A percentile compares a stretch with the other conserved stretches of the same genome.
Evolutionary conservation across 2,888 invertebrate genomes (phyloP).

Genomic region (Andrena minutula): DNA sequence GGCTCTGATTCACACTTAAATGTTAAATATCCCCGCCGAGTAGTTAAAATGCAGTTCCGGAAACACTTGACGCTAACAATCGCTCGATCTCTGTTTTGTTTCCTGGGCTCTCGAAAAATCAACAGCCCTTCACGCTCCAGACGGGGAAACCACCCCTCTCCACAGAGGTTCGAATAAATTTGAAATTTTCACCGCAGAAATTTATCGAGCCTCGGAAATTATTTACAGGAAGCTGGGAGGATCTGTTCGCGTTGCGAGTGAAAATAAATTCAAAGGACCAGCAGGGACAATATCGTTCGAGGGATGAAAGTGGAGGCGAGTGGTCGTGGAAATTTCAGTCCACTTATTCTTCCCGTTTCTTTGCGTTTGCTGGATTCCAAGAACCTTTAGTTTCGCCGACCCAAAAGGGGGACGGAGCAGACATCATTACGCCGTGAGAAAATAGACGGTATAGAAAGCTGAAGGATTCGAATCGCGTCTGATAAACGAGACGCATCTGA

Average conservation of each 20-base stretch:
- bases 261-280: constrained; percentile 2
- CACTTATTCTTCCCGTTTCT: constrained; percentile 32
- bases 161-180: too few relatives aligned
- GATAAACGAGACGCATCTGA: constrained; percentile 54
- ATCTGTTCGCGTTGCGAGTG: background rate
- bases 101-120: too few relatives aligned
- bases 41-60: constrained; percentile 3
- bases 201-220: too few relatives aligned
- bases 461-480: constrained; percentile 47
- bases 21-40: constrained; percentile 21
- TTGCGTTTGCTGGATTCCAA: constrained; percentile 4
- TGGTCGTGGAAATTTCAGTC: constrained; percentile 46
- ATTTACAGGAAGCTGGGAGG: background rate
- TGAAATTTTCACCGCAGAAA: too few relatives aligned
- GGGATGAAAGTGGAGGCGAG: background rate
- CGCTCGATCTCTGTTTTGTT: too few relatives aligned
- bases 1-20: constrained; percentile 39
- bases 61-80: background rate
- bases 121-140: too few relatives aligned
- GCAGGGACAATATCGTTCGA: background rate
- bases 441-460: constrained; percentile 35
- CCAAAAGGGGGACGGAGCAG: constrained; percentile 3
- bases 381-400: constrained; percentile 2
- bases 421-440: constrained; percentile 56
- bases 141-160: too few relatives aligned